Evolutionary conservation across 2,797 vertebrate species (phyloP).

Genomic region (Mormyrus hasselquistii): DNA sequence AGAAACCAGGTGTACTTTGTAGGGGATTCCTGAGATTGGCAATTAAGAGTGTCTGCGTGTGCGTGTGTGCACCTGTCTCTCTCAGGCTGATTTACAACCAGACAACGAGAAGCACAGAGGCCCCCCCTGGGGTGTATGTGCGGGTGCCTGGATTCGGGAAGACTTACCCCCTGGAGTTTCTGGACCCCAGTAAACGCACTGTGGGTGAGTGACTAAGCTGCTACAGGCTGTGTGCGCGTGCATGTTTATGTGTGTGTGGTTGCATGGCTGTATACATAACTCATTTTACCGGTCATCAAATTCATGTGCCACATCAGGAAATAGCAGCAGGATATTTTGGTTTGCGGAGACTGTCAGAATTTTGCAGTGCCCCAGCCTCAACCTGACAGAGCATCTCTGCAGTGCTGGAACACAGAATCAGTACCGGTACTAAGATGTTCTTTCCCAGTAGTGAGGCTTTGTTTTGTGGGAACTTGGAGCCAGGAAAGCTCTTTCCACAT

Average conservation of each 20-base stretch:
- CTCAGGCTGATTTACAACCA: constrained; percentile 81
- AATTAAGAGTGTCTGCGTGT: neutral
- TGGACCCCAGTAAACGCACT: constrained; percentile 84
- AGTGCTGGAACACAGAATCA: neutral
- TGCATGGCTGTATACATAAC: neutral
- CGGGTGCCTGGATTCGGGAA: constrained; percentile 89
- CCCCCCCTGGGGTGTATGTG: constrained; percentile 82
- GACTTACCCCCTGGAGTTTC: constrained; percentile 83
- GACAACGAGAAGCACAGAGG: constrained; percentile 66
- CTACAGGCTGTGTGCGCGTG: neutral
- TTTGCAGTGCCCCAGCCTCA: neutral
- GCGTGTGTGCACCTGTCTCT: neutral
- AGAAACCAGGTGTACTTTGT: neutral
- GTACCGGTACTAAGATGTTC: neutral
- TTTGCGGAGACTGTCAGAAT: neutral
- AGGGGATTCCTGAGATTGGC: neutral
- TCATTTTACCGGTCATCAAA: neutral
- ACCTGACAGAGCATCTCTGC: neutral
- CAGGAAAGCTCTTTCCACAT: neutral
- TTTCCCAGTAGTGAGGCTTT: neutral
- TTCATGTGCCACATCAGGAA: neutral
- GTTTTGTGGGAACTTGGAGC: neutral
- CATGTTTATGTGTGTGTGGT: neutral
- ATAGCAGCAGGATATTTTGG: neutral
- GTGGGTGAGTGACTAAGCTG: constrained; percentile 70